Evolutionary conservation across 2,113 vertebrate genomes (phyloP).

Genomic region (Eulemur macaco): DNA sequence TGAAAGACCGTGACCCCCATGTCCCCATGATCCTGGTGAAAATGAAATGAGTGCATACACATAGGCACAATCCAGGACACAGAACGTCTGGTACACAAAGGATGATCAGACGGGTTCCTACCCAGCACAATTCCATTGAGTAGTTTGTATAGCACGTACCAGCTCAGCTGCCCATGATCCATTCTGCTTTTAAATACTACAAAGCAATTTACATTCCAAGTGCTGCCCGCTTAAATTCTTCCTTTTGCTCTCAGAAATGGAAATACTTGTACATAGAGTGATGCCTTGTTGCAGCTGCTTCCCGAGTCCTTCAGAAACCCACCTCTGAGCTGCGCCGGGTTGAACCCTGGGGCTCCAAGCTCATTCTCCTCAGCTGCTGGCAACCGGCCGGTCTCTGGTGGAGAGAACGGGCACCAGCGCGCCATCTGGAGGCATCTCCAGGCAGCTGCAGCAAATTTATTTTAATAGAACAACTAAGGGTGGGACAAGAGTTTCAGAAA

Average conservation of each 20-base stretch:
- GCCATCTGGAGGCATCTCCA: slow-evolving; percentile 64
- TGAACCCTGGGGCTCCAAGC: background rate
- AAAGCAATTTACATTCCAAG: slow-evolving; percentile 50
- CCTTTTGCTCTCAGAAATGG: background rate
- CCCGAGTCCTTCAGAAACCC: background rate
- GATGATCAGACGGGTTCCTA: slow-evolving; percentile 56
- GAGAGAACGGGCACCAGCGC: background rate
- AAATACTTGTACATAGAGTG: background rate
- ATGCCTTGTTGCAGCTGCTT: slow-evolving; percentile 26
- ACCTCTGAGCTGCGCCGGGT: background rate
- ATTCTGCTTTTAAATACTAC: slow-evolving; percentile 51
- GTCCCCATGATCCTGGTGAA: background rate
- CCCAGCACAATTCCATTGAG: slow-evolving; percentile 57
- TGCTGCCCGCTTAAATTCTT: slow-evolving; percentile 38
- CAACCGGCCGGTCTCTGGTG: background rate
- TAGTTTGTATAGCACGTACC: slow-evolving; percentile 61
- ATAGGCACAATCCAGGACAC: slow-evolving; percentile 56
- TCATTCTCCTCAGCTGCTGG: slow-evolving; percentile 19
- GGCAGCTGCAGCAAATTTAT: background rate
- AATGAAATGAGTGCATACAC: slow-evolving; percentile 49
- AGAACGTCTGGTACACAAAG: slow-evolving; percentile 67
- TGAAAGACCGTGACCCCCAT: background rate
- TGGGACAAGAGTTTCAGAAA: slow-evolving; percentile 24
- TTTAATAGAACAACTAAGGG: background rate
- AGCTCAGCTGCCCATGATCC: slow-evolving; percentile 58